Evolutionary conservation across 2,113 vertebrate species (phyloP).

Genomic region (Sapajus apella): DNA sequence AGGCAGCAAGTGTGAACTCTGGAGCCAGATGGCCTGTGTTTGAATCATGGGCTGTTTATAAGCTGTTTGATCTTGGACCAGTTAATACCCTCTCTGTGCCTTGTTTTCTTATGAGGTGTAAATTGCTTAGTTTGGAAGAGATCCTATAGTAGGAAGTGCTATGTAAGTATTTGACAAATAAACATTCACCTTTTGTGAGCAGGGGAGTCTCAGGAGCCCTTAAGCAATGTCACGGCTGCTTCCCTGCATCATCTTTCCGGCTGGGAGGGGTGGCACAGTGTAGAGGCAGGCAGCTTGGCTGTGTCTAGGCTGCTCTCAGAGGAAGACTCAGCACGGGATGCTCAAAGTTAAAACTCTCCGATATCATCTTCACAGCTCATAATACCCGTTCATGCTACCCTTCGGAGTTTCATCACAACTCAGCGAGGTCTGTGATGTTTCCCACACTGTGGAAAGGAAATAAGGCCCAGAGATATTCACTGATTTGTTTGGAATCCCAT

Average conservation of each 20-base stretch:
- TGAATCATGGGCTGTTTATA: background rate
- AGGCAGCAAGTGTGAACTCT: background rate
- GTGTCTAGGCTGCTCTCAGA: background rate
- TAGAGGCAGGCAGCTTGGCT: background rate
- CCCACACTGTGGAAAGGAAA: background rate
- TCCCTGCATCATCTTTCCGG: background rate
- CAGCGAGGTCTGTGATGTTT: background rate
- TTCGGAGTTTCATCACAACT: background rate
- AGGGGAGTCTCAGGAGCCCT: background rate
- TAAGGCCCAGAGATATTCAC: background rate
- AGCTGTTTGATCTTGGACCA: background rate
- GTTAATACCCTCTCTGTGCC: background rate
- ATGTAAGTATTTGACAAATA: background rate
- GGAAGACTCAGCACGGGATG: background rate
- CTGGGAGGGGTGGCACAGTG: rapidly evolving
- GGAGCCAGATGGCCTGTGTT: background rate
- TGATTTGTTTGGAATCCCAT: background rate
- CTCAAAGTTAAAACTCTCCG: too few species aligned
- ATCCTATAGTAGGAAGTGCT: background rate
- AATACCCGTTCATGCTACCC: background rate
- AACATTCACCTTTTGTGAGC: background rate
- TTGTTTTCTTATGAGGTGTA: background rate
- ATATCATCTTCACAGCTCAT: background rate
- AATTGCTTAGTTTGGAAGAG: background rate
- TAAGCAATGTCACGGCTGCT: rapidly evolving